These are phyloP conservation scores for Petrocephalus microphthalmus DNA, from an alignment of 2,113 vertebrate species.

Conservation along the genomic window DNA sequence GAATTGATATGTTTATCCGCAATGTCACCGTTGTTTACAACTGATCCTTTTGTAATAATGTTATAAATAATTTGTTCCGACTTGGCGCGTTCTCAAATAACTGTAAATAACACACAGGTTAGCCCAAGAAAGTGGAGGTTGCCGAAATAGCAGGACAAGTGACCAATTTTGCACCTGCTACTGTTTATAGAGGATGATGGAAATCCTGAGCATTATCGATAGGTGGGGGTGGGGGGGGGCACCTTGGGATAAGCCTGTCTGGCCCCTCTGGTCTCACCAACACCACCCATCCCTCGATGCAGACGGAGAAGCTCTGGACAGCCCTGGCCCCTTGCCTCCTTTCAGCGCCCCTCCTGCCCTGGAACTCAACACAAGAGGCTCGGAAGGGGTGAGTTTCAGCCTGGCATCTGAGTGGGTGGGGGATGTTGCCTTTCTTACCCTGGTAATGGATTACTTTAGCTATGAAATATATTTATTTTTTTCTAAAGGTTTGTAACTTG, in stretches of 20 bases:
- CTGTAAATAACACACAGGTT: background rate
- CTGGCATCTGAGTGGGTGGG: background rate
- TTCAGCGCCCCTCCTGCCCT: background rate
- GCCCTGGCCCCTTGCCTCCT: background rate
- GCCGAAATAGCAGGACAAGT: background rate
- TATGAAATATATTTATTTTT: background rate
- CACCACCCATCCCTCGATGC: background rate
- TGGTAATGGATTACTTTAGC: background rate
- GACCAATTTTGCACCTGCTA: background rate
- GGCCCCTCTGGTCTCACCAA: background rate
- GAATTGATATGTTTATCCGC: background rate
- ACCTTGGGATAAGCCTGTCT: background rate
- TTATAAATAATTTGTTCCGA: background rate
- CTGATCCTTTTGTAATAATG: background rate
- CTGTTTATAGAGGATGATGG: background rate
- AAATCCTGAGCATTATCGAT: background rate
- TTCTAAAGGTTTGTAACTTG: background rate
- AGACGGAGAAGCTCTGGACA: background rate
- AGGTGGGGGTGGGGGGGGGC: background rate
- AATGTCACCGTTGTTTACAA: background rate
- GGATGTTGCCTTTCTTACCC: background rate
- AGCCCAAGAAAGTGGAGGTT: background rate
- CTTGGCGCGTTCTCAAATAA: background rate
- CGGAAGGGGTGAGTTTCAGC: slow-evolving; percentile 3
- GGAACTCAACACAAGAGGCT: background rate